Base-by-base conservation (phyloP, 2,113 vertebrate genomes). In the Ancistrus triradiatus region DNA sequence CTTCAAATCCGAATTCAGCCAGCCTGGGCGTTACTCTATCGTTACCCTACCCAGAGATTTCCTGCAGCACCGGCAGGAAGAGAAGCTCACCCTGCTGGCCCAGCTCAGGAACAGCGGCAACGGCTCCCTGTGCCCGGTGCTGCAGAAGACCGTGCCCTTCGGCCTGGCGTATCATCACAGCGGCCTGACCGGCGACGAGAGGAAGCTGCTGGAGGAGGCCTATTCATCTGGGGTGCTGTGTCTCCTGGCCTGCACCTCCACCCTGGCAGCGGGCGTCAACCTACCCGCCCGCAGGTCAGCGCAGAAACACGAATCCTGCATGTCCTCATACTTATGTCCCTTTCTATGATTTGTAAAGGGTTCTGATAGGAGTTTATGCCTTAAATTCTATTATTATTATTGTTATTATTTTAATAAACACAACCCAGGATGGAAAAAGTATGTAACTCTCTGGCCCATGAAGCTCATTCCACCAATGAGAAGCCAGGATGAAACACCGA, bases 101-200 rank as follows among this genome's bases (percentile, higher is more conserved):
- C 83, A 89, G 60, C 83, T 99, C 60, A 85, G 50, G 73, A 79
- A 24, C 28, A 74, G 86, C 21, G 90, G 91, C 14, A 84, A 75
- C 25, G 95, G 93, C 42, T 77, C 68, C 0, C 0, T 97, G 72
- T 99, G 96, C 67, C 90, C 94, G 1, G 77, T 98, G 59, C 75
- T 99, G 48, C 79, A 83, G 69, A 82, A 64, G 60, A 97, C 91
- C 0, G 66, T 99, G 35, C 93, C 91, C 0, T 94, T 83, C 22
- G 95, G 96, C 4, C n/a, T 98, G 70, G 95, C 94, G 6, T 99
- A 98, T 70, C 96, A 99, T 73, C 95, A 99, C 25, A 85, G 96
- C 1, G 96, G 95, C 0, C 88, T 99, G 61, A 98, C 91, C 8
- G 84, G 77, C 0, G 91, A 94, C 53, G 96, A 98, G 78, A 88